Conservation (phyloP, 2,113 vertebrate species). For the Vombatus ursinus region DNA sequence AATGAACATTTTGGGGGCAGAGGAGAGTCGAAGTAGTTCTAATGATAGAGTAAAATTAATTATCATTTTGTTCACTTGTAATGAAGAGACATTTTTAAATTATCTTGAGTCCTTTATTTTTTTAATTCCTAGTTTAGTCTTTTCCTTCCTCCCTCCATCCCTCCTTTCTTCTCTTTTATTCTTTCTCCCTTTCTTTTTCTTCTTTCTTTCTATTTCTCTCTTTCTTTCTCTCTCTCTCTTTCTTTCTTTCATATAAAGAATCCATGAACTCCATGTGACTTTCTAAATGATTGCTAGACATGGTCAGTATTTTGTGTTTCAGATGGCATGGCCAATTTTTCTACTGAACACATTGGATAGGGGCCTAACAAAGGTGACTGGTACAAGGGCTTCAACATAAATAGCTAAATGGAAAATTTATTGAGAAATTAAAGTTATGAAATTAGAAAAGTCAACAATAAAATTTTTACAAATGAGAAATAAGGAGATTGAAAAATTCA, state of each 20-base stretch:
- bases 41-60: constrained; percentile 6
- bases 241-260: not conserved
- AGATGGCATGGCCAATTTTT: not conserved
- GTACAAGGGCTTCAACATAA: not conserved
- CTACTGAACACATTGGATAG: too few relatives aligned
- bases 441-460: not conserved
- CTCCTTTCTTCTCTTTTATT: not conserved
- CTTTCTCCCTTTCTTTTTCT: not conserved
- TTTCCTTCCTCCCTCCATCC: not conserved
- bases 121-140: not conserved
- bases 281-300: not conserved
- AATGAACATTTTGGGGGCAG: not conserved
- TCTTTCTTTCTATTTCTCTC: fast-evolving
- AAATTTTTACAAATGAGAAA: not conserved
- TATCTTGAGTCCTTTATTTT: not conserved
- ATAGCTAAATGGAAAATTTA: not conserved
- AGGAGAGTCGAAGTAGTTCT: not conserved
- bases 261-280: not conserved
- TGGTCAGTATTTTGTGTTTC: not conserved
- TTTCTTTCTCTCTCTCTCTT: fast-evolving
- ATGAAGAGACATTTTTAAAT: not conserved
- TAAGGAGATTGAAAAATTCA: not conserved
- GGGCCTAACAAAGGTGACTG: not conserved
- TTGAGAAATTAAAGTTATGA: not conserved
- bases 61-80: not conserved